Evolutionary conservation across 2,113 vertebrate genomes (phyloP).

Genomic region (Hemiprocne comata): DNA sequence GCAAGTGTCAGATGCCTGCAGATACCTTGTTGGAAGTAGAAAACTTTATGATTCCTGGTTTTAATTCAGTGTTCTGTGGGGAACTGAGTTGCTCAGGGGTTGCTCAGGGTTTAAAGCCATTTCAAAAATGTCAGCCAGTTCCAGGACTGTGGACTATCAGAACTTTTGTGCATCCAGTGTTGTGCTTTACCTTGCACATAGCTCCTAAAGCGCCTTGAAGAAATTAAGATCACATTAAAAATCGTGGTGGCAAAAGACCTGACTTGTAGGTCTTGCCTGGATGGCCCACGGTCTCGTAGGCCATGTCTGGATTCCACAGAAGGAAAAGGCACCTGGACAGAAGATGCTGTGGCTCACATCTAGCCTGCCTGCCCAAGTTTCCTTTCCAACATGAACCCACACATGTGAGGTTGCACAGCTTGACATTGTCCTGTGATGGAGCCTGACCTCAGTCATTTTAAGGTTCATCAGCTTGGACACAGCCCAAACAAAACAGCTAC

Average conservation of each 20-base stretch:
- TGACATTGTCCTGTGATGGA: accelerated
- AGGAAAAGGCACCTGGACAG: background rate
- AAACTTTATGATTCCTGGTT: background rate
- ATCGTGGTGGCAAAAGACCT: background rate
- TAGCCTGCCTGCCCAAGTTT: accelerated
- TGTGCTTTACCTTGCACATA: background rate
- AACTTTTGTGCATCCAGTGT: background rate
- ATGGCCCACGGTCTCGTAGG: no score
- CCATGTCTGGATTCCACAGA: background rate
- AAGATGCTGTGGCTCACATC: background rate
- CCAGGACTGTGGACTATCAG: background rate
- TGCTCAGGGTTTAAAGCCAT: background rate
- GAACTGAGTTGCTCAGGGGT: background rate
- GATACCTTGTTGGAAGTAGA: background rate
- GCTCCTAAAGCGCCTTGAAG: background rate
- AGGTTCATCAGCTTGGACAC: background rate
- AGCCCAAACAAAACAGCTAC: background rate
- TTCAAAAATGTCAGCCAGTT: background rate
- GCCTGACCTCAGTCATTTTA: background rate
- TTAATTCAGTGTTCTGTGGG: background rate
- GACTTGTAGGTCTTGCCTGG: no score
- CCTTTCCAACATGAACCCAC: background rate
- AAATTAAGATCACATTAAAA: background rate
- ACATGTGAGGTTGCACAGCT: background rate
- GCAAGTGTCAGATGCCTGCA: background rate